Conservation (phyloP, 1,140 invertebrate genomes). For the Phthorimaea operculella region DNA sequence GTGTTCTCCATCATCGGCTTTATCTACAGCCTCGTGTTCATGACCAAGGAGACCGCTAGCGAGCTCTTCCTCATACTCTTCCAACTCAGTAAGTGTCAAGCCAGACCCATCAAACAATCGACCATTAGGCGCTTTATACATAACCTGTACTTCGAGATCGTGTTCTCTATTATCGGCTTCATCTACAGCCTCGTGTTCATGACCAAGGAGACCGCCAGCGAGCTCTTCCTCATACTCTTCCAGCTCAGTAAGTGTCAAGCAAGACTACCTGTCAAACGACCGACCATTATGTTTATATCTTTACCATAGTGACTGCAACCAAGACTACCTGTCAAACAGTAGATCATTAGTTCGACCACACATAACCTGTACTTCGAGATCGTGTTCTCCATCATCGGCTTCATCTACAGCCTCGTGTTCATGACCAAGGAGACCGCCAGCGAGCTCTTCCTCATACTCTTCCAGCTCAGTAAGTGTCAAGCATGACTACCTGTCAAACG, state of each 20-base stretch:
- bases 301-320: too few species aligned
- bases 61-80: constrained; percentile 55
- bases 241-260: constrained; percentile 54
- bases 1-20: constrained; percentile 47
- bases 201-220: constrained; percentile 40
- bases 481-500: too few species aligned
- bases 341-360: constrained; percentile 45
- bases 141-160: constrained; percentile 53
- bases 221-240: constrained; percentile 54
- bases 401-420: constrained; percentile 49
- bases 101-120: too few species aligned
- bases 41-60: constrained; percentile 40
- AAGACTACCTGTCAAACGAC: too few species aligned
- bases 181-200: constrained; percentile 49
- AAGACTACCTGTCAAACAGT: constrained; percentile 38
- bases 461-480: constrained; percentile 54
- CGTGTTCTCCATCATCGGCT: constrained; percentile 43
- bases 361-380: constrained; percentile 54
- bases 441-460: constrained; percentile 53
- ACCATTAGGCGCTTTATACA: constrained; percentile 51
- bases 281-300: too few species aligned
- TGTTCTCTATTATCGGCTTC: constrained; percentile 46
- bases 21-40: constrained; percentile 46
- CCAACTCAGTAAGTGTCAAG: constrained; percentile 53
- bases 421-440: constrained; percentile 42